Conservation (phyloP, 2,797 vertebrate species). For the Pristis pectinata region DNA sequence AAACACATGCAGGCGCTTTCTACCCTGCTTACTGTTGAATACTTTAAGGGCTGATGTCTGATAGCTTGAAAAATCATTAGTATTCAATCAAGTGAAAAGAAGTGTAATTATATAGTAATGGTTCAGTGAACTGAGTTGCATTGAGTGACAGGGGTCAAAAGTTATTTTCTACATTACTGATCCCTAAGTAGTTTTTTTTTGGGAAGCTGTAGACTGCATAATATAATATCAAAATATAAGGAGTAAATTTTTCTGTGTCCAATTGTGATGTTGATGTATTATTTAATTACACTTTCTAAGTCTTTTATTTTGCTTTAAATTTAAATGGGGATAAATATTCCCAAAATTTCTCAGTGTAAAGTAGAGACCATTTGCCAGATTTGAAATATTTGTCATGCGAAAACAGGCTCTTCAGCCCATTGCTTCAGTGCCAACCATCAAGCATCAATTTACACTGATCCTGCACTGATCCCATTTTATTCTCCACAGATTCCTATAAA, state of each 20-base stretch:
- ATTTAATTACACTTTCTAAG: background rate
- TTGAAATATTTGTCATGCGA: too few relatives aligned
- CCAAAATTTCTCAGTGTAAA: too few relatives aligned
- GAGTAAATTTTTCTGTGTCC: background rate
- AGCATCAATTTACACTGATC: too few relatives aligned
- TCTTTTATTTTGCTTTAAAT: background rate
- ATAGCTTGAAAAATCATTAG: slow-evolving; percentile 1
- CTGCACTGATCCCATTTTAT: too few relatives aligned
- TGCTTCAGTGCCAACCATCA: too few relatives aligned
- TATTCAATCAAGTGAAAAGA: slow-evolving; percentile 22
- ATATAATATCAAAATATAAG: background rate
- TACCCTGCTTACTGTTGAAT: background rate
- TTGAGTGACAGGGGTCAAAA: slow-evolving; percentile 25
- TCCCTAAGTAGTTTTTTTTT: background rate
- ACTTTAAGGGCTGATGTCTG: background rate
- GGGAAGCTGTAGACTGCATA: background rate
- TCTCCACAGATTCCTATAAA: too few relatives aligned
- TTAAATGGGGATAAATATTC: background rate
- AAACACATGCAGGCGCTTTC: too few relatives aligned
- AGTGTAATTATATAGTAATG: slow-evolving; percentile 9
- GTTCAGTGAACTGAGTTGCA: slow-evolving; percentile 4
- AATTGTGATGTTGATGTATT: background rate
- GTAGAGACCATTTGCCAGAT: too few relatives aligned
- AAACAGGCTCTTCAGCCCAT: too few relatives aligned
- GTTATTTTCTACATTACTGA: slow-evolving; percentile 26